A percentile compares a stretch with the other conserved stretches of the same genome.
Evolutionary conservation across 1,140 invertebrate genomes (phyloP).

Genomic region (Pseudomyrmex gracilis): DNA sequence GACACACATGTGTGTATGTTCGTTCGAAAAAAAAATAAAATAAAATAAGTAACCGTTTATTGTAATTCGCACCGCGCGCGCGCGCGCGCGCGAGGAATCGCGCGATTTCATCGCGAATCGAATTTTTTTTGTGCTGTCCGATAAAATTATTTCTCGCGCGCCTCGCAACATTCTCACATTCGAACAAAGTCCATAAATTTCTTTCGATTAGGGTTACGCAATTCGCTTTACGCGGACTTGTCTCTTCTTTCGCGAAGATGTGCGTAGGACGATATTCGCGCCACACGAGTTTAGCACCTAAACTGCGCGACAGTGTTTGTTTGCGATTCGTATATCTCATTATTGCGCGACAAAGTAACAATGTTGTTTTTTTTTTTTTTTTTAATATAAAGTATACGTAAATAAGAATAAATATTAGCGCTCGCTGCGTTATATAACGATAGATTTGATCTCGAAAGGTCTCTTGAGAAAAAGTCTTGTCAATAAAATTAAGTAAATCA

Average conservation of each 20-base stretch:
- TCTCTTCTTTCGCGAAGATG: constrained; percentile 17
- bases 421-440: too few relatives aligned
- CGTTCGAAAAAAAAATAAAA: constrained; percentile 25
- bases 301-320: constrained; percentile 2
- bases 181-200: constrained; percentile 20
- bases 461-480: not conserved
- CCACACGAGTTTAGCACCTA: constrained; percentile 23
- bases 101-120: constrained; percentile 19
- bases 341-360: not conserved
- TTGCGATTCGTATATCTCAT: not conserved
- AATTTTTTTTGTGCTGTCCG: not conserved
- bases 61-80: constrained; percentile 5
- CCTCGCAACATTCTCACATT: not conserved
- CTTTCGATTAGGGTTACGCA: constrained; percentile 16
- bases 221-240: constrained; percentile 17
- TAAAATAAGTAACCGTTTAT: not conserved
- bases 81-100: not conserved
- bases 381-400: too few relatives aligned
- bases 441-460: too few relatives aligned
- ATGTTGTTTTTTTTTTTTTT: too few relatives aligned
- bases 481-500: not conserved
- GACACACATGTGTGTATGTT: constrained; percentile 17
- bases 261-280: not conserved
- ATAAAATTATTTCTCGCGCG: constrained; percentile 2
- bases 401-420: too few relatives aligned